Base-by-base conservation (phyloP, 2,797 vertebrate genomes). In the Chelmon rostratus region DNA sequence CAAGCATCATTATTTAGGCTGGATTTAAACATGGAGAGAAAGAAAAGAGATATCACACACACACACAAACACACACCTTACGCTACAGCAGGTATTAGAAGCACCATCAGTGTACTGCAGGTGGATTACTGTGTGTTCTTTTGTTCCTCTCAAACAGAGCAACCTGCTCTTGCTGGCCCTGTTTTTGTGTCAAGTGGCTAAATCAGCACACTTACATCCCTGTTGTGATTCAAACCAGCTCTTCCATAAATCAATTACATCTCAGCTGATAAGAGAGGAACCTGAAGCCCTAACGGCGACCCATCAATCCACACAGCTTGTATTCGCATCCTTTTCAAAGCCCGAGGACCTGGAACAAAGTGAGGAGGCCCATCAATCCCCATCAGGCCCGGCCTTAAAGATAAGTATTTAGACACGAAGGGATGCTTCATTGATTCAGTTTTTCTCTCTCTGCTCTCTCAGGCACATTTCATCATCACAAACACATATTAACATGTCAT, bases 211-310 rank as follows among this genome's bases (percentile, higher is more conserved):
- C 84, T 90, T 82, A 63, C 81, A 84, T 86, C 85, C 83, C 85
- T 72, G 82, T 83, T 82, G 83, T 87, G 86, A 89, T 91, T 89
- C 88, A 92, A 90, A 86, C 84, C 89, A 92, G 92, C 78, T 64
- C 90, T 4, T 77, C 67, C 79, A 83, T 91, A 93, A 94, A 93
- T 93, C 91, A 94, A 93, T 95, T 94, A 94, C 79, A 89, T 89
- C 91, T 86, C 79, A 65, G 84, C 73, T 85, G 87, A 94, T 93
- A 92, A 93, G 89, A 89, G 86, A 86, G 82, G 83, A 83, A 89
- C 86, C 88, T 83, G 79, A 83, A 86, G 78, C 72, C 62, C 79
- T 64, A 79, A 83, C 85, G 86, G 88, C 80, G 59, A 42, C 62
- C 79, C 87, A 91, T 92, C 88, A 89, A 86, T 87, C 78, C 76